These are phyloP conservation scores for Eretmochelys imbricata DNA, from an alignment of 2,113 vertebrate species.

Conservation along the genomic window DNA sequence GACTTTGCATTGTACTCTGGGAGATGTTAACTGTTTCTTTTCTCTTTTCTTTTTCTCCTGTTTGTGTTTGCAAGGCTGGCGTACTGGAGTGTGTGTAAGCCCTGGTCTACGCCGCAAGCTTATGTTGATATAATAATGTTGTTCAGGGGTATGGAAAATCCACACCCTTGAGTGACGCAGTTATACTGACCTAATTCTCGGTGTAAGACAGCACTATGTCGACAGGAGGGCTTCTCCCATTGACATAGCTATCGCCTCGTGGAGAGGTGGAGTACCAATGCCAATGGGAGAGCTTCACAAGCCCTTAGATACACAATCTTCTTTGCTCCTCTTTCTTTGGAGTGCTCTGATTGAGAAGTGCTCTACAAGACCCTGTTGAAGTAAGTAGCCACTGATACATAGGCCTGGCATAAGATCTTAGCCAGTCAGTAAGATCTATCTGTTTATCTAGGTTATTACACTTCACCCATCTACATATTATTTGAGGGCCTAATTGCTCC, in stretches of 20 bases:
- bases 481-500: background rate
- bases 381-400: background rate
- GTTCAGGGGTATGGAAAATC: background rate
- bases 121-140: background rate
- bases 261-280: background rate
- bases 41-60: background rate
- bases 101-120: background rate
- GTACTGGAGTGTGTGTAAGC: background rate
- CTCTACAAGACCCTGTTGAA: background rate
- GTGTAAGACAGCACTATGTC: background rate
- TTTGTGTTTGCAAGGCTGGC: background rate
- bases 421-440: background rate
- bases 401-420: background rate
- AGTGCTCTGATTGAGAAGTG: background rate
- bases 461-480: background rate
- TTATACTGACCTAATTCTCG: background rate
- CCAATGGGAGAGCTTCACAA: background rate
- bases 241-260: background rate
- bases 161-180: too few relatives aligned
- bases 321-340: background rate
- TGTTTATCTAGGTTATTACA: background rate
- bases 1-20: background rate
- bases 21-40: constrained; percentile 10
- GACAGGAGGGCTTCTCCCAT: background rate
- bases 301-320: background rate